Conservation (phyloP, 2,797 vertebrate genomes). For the Myoxocephalus aenaeus region DNA sequence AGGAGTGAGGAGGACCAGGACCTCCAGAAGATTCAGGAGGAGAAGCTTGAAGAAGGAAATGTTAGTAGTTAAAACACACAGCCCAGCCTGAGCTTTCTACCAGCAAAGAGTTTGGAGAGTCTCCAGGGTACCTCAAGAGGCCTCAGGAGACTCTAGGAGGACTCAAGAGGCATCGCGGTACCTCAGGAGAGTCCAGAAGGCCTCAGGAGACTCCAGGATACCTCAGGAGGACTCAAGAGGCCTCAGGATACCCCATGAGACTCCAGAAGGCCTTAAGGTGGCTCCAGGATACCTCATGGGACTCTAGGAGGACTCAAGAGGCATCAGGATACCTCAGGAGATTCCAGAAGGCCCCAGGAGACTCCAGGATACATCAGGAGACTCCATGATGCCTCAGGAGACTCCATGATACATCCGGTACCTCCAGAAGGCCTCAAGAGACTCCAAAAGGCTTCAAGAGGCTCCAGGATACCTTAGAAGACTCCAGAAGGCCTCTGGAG, state of each 20-base stretch:
- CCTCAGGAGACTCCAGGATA: not conserved
- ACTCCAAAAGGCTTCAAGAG: not conserved
- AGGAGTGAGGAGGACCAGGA: not conserved
- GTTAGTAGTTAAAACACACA: not conserved
- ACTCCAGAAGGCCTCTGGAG: not conserved
- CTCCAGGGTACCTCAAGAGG: not conserved
- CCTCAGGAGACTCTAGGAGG: not conserved
- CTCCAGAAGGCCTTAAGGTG: not conserved
- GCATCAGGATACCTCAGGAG: not conserved
- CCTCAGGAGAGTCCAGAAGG: not conserved
- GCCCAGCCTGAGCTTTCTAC: not conserved
- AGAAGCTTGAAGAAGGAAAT: not conserved
- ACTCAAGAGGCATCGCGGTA: not conserved
- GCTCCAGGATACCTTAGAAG: not conserved
- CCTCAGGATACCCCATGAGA: not conserved
- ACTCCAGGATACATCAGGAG: no score
- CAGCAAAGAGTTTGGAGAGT: not conserved
- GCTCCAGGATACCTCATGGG: not conserved
- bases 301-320: not conserved
- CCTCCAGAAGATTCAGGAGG: not conserved
- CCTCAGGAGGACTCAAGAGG: not conserved
- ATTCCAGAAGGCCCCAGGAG: not conserved
- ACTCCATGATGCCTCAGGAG: not conserved
- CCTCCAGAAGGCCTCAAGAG: not conserved
- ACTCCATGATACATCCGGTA: no score